These are phyloP conservation scores for Miniopterus natalensis DNA, from an alignment of 2,113 vertebrate genomes.

Conservation along the genomic window DNA sequence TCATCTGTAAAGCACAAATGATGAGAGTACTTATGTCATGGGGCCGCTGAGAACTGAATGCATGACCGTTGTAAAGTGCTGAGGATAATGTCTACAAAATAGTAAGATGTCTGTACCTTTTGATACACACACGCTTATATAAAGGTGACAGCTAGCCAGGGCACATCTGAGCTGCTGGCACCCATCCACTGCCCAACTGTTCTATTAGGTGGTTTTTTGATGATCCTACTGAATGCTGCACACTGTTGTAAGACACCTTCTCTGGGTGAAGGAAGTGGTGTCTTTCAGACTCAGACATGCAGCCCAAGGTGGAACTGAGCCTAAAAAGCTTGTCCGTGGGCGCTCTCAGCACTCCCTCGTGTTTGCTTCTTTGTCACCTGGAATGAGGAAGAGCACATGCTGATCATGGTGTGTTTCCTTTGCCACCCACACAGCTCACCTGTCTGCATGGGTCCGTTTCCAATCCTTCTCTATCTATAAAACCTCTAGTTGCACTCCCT, in stretches of 20 bases:
- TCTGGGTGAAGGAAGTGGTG: slow-evolving; percentile 49
- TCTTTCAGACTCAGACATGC: slow-evolving; percentile 52
- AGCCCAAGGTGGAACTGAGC: slow-evolving; percentile 55
- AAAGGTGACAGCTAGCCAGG: neutral
- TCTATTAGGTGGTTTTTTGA: neutral
- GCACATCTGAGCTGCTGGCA: neutral
- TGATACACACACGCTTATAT: neutral
- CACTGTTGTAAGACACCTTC: slow-evolving; percentile 3
- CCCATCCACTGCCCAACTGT: neutral
- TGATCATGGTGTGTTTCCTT: neutral
- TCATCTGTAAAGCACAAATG: neutral
- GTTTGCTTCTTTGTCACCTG: slow-evolving; percentile 10
- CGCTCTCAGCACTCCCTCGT: slow-evolving; percentile 2
- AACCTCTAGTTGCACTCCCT: neutral
- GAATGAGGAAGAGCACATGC: slow-evolving; percentile 38
- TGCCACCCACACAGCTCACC: neutral
- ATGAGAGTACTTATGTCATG: neutral
- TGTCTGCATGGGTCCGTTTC: neutral
- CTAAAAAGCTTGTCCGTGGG: neutral
- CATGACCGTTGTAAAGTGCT: neutral
- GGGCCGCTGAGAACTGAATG: slow-evolving; percentile 33
- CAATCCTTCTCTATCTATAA: neutral
- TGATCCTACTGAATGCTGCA: slow-evolving; percentile 13
- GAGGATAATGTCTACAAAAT: neutral
- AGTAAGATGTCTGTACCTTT: neutral